Evolutionary conservation across 2,888 invertebrate species (phyloP).

Genomic region (Microchrysa polita): DNA sequence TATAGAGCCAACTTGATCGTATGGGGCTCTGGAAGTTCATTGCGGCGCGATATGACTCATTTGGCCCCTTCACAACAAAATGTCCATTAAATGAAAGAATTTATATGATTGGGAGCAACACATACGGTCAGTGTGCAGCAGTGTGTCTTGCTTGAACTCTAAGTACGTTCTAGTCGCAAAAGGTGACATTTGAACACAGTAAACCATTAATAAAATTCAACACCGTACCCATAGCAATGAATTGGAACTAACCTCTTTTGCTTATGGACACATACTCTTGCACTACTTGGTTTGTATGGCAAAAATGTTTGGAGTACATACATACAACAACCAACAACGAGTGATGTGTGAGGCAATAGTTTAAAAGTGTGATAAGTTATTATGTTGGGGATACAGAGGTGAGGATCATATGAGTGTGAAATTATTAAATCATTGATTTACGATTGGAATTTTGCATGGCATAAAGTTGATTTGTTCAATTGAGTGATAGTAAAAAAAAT

Average conservation of each 20-base stretch:
- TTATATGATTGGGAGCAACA: constrained; percentile 32
- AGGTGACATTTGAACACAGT: constrained; percentile 31
- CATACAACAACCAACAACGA: too few relatives aligned
- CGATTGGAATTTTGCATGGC: not conserved
- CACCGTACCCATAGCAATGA: too few relatives aligned
- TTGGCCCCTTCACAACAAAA: constrained; percentile 12
- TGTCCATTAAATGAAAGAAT: constrained; percentile 26
- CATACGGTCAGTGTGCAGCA: not conserved
- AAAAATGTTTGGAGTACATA: too few relatives aligned
- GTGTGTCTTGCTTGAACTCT: too few relatives aligned
- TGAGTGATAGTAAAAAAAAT: too few relatives aligned
- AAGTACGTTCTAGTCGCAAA: not conserved
- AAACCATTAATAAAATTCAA: constrained; percentile 38
- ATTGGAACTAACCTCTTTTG: not conserved
- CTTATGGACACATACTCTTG: too few relatives aligned
- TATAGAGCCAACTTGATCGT: not conserved
- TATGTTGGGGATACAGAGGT: not conserved
- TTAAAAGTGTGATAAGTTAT: not conserved
- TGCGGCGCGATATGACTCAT: constrained; percentile 7
- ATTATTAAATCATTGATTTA: constrained; percentile 6
- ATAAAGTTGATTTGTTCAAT: too few relatives aligned
- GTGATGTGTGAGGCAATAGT: not conserved
- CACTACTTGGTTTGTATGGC: too few relatives aligned
- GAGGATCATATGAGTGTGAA: not conserved
- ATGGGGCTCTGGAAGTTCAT: not conserved